Evolutionary conservation across 2,888 invertebrate genomes (phyloP).

Genomic region (Tortricodes alternella): DNA sequence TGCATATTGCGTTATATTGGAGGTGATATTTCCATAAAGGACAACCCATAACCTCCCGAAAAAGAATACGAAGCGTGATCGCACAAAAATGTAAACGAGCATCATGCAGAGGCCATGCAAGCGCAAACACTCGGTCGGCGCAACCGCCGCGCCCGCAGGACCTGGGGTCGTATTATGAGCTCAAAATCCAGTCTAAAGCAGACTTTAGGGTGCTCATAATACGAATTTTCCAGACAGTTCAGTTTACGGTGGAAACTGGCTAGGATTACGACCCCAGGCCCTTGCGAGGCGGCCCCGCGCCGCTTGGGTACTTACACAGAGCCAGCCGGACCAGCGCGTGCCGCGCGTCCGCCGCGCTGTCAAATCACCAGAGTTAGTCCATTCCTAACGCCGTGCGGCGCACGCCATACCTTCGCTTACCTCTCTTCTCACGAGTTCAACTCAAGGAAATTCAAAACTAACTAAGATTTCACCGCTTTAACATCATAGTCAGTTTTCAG

Average conservation of each 20-base stretch:
- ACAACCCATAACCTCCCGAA: conserved; percentile 10
- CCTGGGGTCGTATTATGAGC: no score
- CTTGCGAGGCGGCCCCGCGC: conserved; percentile 32
- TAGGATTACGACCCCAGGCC: no score
- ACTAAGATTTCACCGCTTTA: no score
- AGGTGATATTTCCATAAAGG: conserved; percentile 6
- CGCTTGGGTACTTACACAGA: conserved; percentile 91
- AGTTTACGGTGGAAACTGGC: no score
- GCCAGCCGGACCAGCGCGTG: conserved; percentile 95
- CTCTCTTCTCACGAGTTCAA: conserved; percentile 15
- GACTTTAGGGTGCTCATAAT: no score
- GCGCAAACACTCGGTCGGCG: conserved; percentile 8
- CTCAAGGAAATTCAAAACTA: not conserved
- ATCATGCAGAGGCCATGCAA: conserved; percentile 40
- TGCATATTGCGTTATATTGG: conserved; percentile 1
- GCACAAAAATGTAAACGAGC: conserved; percentile 35
- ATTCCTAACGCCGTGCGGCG: conserved; percentile 18
- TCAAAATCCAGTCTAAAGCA: no score
- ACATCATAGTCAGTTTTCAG: no score
- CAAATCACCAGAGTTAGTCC: conserved; percentile 38
- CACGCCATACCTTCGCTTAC: conserved; percentile 11
- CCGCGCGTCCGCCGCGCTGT: conserved; percentile 86
- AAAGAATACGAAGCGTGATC: conserved; percentile 33
- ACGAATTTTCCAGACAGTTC: no score
- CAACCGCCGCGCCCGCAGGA: not conserved